Evolutionary conservation across 2,888 invertebrate genomes (phyloP).

Genomic region (Listrodromus nycthemerus): DNA sequence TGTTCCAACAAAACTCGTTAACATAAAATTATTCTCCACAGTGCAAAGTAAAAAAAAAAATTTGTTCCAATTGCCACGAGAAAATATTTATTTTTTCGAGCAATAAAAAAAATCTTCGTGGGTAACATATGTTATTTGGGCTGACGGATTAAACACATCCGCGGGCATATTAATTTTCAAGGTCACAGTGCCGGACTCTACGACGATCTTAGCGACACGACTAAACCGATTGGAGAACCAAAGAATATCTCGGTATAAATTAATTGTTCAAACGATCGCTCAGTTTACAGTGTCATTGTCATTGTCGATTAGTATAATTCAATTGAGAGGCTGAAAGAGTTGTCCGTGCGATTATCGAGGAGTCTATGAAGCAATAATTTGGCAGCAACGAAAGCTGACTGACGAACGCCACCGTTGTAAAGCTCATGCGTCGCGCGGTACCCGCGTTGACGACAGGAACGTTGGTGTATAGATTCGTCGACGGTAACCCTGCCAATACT

Average conservation of each 20-base stretch:
- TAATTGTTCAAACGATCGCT: background rate
- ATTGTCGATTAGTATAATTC: background rate
- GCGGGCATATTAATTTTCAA: background rate
- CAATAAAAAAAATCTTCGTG: background rate
- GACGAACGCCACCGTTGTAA: constrained; percentile 10
- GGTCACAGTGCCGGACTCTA: too few species aligned
- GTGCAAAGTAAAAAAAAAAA: background rate
- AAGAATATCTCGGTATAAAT: background rate
- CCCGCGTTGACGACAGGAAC: constrained; percentile 1
- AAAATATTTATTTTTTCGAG: background rate
- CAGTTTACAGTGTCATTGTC: background rate
- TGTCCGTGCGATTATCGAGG: background rate
- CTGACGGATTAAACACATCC: background rate
- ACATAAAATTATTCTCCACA: background rate
- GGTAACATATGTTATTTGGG: background rate
- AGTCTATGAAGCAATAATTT: constrained; percentile 6
- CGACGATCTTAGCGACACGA: background rate
- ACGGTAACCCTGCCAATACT: background rate
- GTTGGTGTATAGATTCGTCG: background rate
- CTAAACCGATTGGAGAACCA: background rate
- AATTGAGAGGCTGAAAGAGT: background rate
- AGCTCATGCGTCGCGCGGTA: constrained; percentile 17
- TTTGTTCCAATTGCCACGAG: background rate
- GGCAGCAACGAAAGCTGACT: constrained; percentile 2
- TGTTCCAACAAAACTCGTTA: background rate